phyloP scores from a whole-genome alignment of 30 jellyfish, hydroid and myxozoan species.

The Pseudorhiza aurosa region DNA sequence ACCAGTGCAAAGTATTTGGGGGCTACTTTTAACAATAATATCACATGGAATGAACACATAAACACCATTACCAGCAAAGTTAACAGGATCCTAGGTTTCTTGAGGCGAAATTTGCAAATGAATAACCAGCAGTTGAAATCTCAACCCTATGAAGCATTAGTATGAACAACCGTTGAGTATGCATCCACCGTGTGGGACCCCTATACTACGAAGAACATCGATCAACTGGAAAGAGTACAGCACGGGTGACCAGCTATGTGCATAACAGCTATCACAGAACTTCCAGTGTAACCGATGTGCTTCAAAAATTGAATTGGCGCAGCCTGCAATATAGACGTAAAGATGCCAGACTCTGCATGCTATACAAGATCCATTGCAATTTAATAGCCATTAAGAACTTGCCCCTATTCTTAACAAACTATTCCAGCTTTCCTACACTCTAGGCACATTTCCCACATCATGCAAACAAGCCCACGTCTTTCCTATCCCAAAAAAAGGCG shows the following conservation, averaged over 20 bases:
- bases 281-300: conserved; percentile 39
- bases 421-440: too few relatives aligned
- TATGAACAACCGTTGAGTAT: conserved; percentile 51
- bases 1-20: conserved; percentile 65
- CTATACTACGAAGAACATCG: conserved; percentile 29
- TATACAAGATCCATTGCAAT: conserved; percentile 44
- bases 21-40: conserved; percentile 19
- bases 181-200: conserved; percentile 69
- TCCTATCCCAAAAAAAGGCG: too few relatives aligned
- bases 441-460: too few relatives aligned
- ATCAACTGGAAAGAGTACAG: conserved; percentile 35
- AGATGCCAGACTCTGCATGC: conserved; percentile 56
- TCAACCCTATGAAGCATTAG: conserved; percentile 46
- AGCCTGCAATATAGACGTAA: conserved; percentile 39
- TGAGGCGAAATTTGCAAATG: conserved; percentile 47
- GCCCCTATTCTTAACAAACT: too few relatives aligned
- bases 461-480: too few relatives aligned
- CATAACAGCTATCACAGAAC: conserved; percentile 27
- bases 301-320: conserved; percentile 47
- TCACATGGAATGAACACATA: conserved; percentile 45
- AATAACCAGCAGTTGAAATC: conserved; percentile 43
- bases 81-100: conserved; percentile 49
- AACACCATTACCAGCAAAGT: conserved; percentile 30
- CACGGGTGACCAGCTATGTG: conserved; percentile 25
- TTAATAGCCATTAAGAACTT: conserved; percentile 22